Evolutionary conservation across 2,888 invertebrate species (phyloP), one percentile per base, ranked within the genome.

Genomic region (Diaphora mendica): DNA sequence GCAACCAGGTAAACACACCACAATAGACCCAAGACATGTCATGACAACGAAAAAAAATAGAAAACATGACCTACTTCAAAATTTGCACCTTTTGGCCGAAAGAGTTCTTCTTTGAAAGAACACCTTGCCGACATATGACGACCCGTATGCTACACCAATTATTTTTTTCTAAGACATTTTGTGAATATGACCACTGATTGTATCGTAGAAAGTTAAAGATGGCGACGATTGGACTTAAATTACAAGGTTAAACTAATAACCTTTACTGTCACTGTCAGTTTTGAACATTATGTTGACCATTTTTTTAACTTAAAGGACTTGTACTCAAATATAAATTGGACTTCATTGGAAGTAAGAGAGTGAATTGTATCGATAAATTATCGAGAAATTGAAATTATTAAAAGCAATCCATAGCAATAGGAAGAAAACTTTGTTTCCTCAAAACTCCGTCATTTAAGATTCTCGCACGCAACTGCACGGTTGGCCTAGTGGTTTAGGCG

Each of bases 91-190:
- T 95, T 94, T 85, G 51, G 81, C 79, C 83, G 85, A 91, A 92
- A 93, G 91, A 93, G 92, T 92, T 93, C 88, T 82, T 82, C 87
- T 92, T 91, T 88, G 90, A 79, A 81, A 75, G 78, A 85, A 77
- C 94, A 94, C 94, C 95, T 95, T 95, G 94, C 89, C 75, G 75
- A 83, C 93, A 93, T 91, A 91, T 94, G 93, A 83, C 82, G 74
- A 75, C 93, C 94, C 94, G 92, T 89, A 93, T 93, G 86, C 84
- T 83, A 85, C 81, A 70, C 74, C 73, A 59, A 66, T 62, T 30
- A 62, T 68, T 81, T 83, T 87, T 84, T 81, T 82, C 48, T 68
- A 70, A 70, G 42, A 59, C 71, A 69, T 74, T 72, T 70, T 74
- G 68, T 74, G 33, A 78, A 75, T 39, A 75, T 67, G 77, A 77